Evolutionary conservation across 2,113 vertebrate species (phyloP).

Genomic region (Nansenia antarctica): DNA sequence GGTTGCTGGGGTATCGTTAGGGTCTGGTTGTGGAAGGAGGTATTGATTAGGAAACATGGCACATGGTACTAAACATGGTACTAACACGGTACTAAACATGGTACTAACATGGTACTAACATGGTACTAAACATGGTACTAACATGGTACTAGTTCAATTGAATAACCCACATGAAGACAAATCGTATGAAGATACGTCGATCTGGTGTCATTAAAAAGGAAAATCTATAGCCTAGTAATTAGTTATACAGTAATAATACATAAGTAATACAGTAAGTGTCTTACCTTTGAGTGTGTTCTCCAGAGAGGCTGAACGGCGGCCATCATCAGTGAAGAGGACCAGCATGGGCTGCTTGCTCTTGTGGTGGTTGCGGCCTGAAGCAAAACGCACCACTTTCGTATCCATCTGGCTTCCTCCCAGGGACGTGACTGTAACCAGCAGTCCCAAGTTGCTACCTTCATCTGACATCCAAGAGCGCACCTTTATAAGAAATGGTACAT

Average conservation of each 20-base stretch:
- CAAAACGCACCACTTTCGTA: constrained; percentile 74
- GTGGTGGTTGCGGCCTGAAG: constrained; percentile 78
- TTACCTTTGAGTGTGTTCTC: constrained; percentile 65
- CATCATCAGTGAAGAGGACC: constrained; percentile 88
- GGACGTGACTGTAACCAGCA: constrained; percentile 78
- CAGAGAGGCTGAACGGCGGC: constrained; percentile 68
- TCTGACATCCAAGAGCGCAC: constrained; percentile 82
- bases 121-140: too few species aligned
- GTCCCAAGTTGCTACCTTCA: constrained; percentile 79
- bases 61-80: background rate
- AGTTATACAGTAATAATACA: background rate
- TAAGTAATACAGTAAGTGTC: background rate
- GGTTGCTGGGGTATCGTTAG: constrained; percentile 25
- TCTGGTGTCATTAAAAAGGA: too few species aligned
- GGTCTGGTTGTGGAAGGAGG: constrained; percentile 40
- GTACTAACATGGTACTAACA: too few species aligned
- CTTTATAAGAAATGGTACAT: constrained; percentile 55
- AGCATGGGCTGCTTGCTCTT: constrained; percentile 91
- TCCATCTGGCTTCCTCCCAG: constrained; percentile 60
- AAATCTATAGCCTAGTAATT: background rate
- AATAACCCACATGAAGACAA: background rate
- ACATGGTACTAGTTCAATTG: background rate
- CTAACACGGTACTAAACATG: too few species aligned
- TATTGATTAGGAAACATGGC: background rate
- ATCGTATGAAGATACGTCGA: too few species aligned